Evolutionary conservation across 2,888 invertebrate species (phyloP).

Genomic region (Subacronicta megacephala): DNA sequence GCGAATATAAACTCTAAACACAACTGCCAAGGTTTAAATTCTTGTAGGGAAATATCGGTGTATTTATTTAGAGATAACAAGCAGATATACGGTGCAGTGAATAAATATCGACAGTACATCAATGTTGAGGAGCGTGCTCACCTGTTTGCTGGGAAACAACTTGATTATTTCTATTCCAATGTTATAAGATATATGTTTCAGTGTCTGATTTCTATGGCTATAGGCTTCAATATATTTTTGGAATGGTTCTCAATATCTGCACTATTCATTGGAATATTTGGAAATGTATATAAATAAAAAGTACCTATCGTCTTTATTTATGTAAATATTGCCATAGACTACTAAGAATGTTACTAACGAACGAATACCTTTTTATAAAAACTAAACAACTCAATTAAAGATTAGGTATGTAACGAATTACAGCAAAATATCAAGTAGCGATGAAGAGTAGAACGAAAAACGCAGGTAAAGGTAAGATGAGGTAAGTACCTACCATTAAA

Average conservation of each 20-base stretch:
- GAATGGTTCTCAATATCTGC: neutral
- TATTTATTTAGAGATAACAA: slow-evolving; percentile 52
- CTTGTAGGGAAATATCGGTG: slow-evolving; percentile 4
- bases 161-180: neutral
- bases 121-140: slow-evolving; percentile 24
- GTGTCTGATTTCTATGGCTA: neutral
- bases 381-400: too few relatives aligned
- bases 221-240: neutral
- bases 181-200: neutral
- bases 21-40: neutral
- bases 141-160: slow-evolving; percentile 17
- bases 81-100: slow-evolving; percentile 50
- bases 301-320: too few relatives aligned
- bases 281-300: too few relatives aligned
- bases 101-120: slow-evolving; percentile 49
- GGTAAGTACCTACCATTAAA: too few relatives aligned
- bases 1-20: slow-evolving; percentile 14
- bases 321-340: too few relatives aligned
- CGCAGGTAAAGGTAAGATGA: neutral
- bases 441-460: neutral
- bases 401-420: too few relatives aligned
- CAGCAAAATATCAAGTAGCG: too few relatives aligned
- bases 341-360: too few relatives aligned
- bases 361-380: too few relatives aligned
- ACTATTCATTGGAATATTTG: too few relatives aligned